Evolutionary conservation across 2,888 invertebrate species (phyloP), one percentile per base, ranked within the genome.

Genomic region (Linnaemya tessellans): DNA sequence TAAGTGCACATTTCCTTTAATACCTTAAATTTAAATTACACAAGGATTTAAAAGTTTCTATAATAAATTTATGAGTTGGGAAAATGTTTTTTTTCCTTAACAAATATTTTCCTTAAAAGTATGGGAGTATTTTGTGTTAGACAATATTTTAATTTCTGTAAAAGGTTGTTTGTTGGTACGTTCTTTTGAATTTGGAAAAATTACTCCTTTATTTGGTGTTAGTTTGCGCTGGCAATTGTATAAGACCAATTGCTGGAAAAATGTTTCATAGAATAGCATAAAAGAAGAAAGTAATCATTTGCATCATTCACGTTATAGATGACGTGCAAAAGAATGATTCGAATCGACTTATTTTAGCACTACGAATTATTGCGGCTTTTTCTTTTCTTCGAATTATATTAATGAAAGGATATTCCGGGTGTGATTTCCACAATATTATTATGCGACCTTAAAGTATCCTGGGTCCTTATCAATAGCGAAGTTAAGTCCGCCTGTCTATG

Each of bases 221-320:
- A 65, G 30, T 49, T 64, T 58, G 18, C 11, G 18, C 11, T 38
- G 20, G 25, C 22, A 49, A 30, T 49, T 65, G 41, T 68, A 67
- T 49, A 78, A 62, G 84, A 22, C 54, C 73, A 78, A 84, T 84
- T 84, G 77, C 73, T 73, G 81, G 81, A 81, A 84, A 77, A 78
- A 58, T 73, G 18, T 49, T 73, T 35, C 38, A 73, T 67, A 46
- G 15, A 80, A 70, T 51, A 15, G 8, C 3, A 30, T 46, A 51
- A 20, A 80, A 64, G 38, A 10, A 54, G 5, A 43, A 49, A 54
- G 11, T 56, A 10, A 41, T 71, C 3, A 4, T 38, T 51, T 20
- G 25, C 54, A 75, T 43, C 20, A 43, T 43, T 43, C 18, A 56
- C 41, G 18, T 54, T 30, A 56, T 30, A 43, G 30, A 43, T 65